Base-by-base conservation (phyloP, 1,140 invertebrate genomes). In the Epicauta chinensis region DNA sequence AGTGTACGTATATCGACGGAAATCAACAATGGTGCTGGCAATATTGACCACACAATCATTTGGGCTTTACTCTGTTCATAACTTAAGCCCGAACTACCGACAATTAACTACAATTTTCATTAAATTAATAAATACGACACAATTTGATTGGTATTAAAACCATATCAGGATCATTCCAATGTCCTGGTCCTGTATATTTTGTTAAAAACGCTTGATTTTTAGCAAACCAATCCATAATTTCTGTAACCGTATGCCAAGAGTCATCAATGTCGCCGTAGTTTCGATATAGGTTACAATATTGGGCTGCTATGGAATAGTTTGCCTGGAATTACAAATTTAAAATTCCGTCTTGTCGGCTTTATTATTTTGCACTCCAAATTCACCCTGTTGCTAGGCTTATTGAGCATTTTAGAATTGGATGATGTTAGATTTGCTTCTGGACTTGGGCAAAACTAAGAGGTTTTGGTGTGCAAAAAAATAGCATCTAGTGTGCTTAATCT, bases 91-190 rank as follows among this genome's bases (percentile, higher is more conserved):
- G 79, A 91, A 69, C 95, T 92, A 4, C 92, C 92, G 61, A 92
- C 80, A 15, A 93, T 72, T n/a, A 91, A 68, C 84, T 87, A 65
- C 45, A 49, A 54, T 59, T 42, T 31, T 52, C 32, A 49, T 40
- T 30, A 34, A 11, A 17, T 35, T 45, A 16, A 23, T 16, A 40
- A 34, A 9, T 6, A 39, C 17, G n/a, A n/a, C n/a, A n/a, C n/a
- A n/a, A n/a, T n/a, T n/a, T n/a, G n/a, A n/a, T 40, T 34, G 15
- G 2, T 15, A 35, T 40, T 57, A 16, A 47, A 71, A 91, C 84
- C 90, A 91, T 91, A 67, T 93, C 91, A 1, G 91, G 91, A 71
- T 94, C 91, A 70, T 93, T 92, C 87, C 88, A 94, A 55, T 84
- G 81, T 9, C 91, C 90, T 0, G 91, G 90, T 3, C 87, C 90